Conservation (phyloP, 1,140 invertebrate species). For the Pogonomyrmex californicus region DNA sequence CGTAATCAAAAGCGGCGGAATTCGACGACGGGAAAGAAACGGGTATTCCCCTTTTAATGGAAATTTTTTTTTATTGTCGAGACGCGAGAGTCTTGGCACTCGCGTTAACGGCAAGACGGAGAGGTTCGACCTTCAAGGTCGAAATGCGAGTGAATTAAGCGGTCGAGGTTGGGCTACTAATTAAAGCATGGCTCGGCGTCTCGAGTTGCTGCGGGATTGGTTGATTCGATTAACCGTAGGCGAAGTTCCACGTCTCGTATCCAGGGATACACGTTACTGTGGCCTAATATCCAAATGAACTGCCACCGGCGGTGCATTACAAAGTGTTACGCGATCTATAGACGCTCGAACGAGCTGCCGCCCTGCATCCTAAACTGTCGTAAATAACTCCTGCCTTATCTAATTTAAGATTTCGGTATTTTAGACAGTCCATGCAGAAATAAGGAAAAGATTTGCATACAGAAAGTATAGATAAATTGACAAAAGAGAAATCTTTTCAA, state of each 20-base stretch:
- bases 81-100: neutral
- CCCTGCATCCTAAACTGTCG: neutral
- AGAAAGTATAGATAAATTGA: neutral
- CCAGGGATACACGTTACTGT: conserved; percentile 36
- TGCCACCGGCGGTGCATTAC: conserved; percentile 39
- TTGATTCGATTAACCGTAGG: conserved; percentile 69
- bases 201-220: conserved; percentile 55
- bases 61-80: conserved; percentile 28
- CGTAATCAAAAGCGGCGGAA: conserved; percentile 50
- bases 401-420: neutral
- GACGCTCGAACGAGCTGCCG: neutral
- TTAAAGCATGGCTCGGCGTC: conserved; percentile 67
- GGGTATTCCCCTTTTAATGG: conserved; percentile 20
- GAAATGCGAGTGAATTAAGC: conserved; percentile 51
- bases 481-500: neutral
- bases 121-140: conserved; percentile 44
- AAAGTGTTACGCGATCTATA: conserved; percentile 41
- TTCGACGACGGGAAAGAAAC: conserved; percentile 5
- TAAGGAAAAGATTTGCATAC: neutral
- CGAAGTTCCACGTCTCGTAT: conserved; percentile 51
- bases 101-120: conserved; percentile 38
- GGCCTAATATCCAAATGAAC: conserved; percentile 53
- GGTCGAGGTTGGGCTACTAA: conserved; percentile 66
- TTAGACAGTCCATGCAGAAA: neutral
- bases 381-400: conserved; percentile 15